Percentiles rank a stretch among this genome's conserved stretches.
Conservation (phyloP, 2,888 invertebrate genomes). For the Idaea dimidiata region DNA sequence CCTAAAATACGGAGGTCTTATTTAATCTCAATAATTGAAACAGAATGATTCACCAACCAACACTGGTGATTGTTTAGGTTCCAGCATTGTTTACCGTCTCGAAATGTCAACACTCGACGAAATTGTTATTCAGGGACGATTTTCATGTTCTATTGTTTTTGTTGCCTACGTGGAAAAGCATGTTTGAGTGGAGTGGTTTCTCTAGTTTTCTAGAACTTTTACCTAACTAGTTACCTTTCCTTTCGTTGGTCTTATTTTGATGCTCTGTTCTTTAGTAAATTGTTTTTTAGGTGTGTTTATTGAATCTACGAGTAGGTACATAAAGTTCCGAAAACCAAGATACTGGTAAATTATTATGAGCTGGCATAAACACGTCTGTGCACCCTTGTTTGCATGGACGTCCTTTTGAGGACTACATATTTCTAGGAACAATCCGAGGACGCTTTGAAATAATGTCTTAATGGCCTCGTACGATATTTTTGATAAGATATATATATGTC, state of each 20-base stretch:
- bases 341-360: no score
- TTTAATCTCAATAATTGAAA: constrained; percentile 1
- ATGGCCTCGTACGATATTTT: no score
- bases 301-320: no score
- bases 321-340: no score
- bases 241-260: not conserved
- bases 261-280: not conserved
- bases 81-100: not conserved
- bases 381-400: no score
- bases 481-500: no score
- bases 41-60: not conserved
- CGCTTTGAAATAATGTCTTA: no score
- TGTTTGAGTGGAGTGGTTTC: not conserved
- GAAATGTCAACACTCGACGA: not conserved
- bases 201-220: not conserved
- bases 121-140: constrained; percentile 1
- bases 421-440: no score
- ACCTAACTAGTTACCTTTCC: not conserved
- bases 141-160: constrained; percentile 1
- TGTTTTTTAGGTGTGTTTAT: not conserved
- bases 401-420: no score
- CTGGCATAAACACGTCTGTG: no score
- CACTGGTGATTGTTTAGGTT: not conserved
- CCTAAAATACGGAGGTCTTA: not conserved
- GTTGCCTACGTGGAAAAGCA: not conserved